Evolutionary conservation across 2,888 invertebrate genomes (phyloP).

Genomic region (Nemotelus pantherinus): DNA sequence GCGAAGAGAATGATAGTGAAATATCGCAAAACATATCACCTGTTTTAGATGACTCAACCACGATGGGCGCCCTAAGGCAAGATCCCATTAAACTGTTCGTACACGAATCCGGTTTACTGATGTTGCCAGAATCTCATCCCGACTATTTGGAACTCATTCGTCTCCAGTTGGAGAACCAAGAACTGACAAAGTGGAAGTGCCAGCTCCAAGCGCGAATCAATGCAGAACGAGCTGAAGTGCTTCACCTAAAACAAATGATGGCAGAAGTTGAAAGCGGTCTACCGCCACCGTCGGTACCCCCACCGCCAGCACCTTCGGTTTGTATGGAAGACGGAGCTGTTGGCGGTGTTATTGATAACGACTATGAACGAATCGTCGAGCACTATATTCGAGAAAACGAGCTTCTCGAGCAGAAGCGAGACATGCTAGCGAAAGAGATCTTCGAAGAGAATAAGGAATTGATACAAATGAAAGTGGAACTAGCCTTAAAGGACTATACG

Average conservation of each 20-base stretch:
- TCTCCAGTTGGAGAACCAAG: conserved; percentile 74
- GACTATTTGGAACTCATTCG: conserved; percentile 69
- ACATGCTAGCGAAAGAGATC: conserved; percentile 74
- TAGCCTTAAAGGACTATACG: conserved; percentile 62
- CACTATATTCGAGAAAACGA: conserved; percentile 73
- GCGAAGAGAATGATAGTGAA: conserved; percentile 49
- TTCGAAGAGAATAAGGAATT: conserved; percentile 78
- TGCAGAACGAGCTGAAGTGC: conserved; percentile 78
- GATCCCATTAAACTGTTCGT: conserved; percentile 54
- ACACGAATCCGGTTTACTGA: conserved; percentile 62
- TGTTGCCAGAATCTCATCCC: conserved; percentile 67
- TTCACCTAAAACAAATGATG: conserved; percentile 70
- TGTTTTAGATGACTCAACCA: not conserved
- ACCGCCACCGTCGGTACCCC: conserved; percentile 65
- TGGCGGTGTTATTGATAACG: conserved; percentile 54
- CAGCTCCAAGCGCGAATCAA: conserved; percentile 76
- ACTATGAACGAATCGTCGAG: conserved; percentile 67
- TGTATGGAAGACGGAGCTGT: conserved; percentile 52
- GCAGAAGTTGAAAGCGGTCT: conserved; percentile 56
- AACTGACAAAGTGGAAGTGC: conserved; percentile 74
- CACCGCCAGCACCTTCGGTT: conserved; percentile 60
- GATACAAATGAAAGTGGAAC: conserved; percentile 75
- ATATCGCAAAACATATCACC: conserved; percentile 44
- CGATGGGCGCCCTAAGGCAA: not conserved
- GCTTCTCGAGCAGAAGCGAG: conserved; percentile 74